A percentile compares a stretch with the other conserved stretches of the same genome.
Evolutionary conservation across 2,888 invertebrate species (phyloP).

Genomic region (Trissolcus brochymenae): DNA sequence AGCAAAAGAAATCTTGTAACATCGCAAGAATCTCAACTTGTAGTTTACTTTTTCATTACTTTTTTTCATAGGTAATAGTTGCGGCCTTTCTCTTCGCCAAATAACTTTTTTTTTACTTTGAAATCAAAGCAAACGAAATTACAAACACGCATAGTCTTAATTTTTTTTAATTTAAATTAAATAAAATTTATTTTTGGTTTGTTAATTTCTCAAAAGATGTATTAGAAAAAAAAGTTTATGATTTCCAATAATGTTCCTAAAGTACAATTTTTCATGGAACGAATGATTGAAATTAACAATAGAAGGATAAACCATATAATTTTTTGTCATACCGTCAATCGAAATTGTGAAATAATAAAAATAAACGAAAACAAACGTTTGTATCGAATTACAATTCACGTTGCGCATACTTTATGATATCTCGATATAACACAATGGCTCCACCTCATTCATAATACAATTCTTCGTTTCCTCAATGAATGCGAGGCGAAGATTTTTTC

Average conservation of each 20-base stretch:
- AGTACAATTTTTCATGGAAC: too few relatives aligned
- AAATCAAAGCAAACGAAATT: too few relatives aligned
- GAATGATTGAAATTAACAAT: too few relatives aligned
- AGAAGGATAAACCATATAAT: background rate
- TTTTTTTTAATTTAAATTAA: background rate
- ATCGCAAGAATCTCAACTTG: constrained; percentile 21
- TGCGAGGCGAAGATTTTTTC: constrained; percentile 16
- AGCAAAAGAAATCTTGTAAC: constrained; percentile 36
- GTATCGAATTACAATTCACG: constrained; percentile 39
- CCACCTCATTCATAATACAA: constrained; percentile 42
- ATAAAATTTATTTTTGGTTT: too few relatives aligned
- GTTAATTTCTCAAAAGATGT: background rate
- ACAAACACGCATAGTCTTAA: background rate
- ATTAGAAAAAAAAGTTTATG: too few relatives aligned
- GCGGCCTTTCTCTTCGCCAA: too few relatives aligned
- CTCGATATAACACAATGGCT: constrained; percentile 22
- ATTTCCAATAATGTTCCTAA: too few relatives aligned
- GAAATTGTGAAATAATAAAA: constrained; percentile 14
- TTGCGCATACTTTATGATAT: constrained; percentile 33
- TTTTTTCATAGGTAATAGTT: constrained; percentile 32
- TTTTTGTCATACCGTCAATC: constrained; percentile 16
- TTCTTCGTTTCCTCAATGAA: constrained; percentile 40
- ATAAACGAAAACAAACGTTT: constrained; percentile 22
- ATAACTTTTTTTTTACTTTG: too few relatives aligned
- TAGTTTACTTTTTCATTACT: constrained; percentile 21